Base-by-base conservation (phyloP, 2,888 invertebrate species). In the Arrhopalites spinosus region DNA sequence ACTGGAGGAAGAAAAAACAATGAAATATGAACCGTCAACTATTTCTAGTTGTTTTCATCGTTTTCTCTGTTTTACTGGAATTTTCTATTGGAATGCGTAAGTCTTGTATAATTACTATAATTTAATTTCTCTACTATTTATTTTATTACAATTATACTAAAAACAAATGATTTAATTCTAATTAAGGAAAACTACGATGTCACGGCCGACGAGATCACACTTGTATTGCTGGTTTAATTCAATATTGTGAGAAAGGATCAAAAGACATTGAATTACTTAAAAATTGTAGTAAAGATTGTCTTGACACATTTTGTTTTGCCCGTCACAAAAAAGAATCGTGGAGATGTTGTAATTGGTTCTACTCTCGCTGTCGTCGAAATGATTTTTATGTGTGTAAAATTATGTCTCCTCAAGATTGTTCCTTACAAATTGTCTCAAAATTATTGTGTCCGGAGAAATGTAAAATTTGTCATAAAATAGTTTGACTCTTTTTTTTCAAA, bases 331-430 rank as follows among this genome's bases (percentile, higher is more conserved):
- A 43, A 20, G 25, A 25, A 29, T 17, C 36, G 1, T 20, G 36
- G 66, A 66, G 7, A 1, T 66, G 66, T 36, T 66, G 66, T 43
- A 66, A 66, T 66, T 66, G 66, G 66, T 66, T 66, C n/a, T 66
- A 43, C 20, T 5, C 43, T 20, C 30, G 66, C n/a, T 66, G 66
- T 43, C 66, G 66, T 43, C 66, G 43, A 20, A 66, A 66, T 43
- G n/a, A 36, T 7, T 66, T 17, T 43, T 36, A 13, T 11, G 43
- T 66, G 8, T 66, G 66, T 66, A 15, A 66, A 11, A 5, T 66
- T 11, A 17, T 66, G 8, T 1, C 30, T 43, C 13, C 2, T 11
- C 11, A 66, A 23, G 1, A 20, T 27, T 66, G 66, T 43, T n/a
- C 11, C 1, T 0, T 20, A 7, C 36, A 43, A 20, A 15, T 66